Evolutionary conservation across 2,113 vertebrate species (phyloP), one percentile per base, ranked within the genome.

Genomic region (Corythornis madagascariensis): DNA sequence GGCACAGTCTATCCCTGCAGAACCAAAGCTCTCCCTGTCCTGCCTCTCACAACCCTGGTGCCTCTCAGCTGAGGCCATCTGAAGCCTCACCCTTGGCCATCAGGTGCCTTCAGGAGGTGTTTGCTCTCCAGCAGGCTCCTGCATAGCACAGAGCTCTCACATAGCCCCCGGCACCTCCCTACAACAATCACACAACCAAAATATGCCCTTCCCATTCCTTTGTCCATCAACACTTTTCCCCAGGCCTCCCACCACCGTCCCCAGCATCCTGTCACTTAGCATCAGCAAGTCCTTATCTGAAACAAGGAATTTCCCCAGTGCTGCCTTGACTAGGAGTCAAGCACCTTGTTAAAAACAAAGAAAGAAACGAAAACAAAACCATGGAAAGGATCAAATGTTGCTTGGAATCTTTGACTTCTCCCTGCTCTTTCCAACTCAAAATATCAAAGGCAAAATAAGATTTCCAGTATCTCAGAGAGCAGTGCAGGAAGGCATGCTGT

Each of bases 271-370:
- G 29, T 66, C 48, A 21, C 13, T 69, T 53, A 69, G 43, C 43
- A 31, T 56, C 5, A 38, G 5, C 11, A 7, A 6, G 22, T 19
- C 35, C 38, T 28, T 25, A 45, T 61, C 50, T 8, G 16, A 42
- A 57, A 57, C 1, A 2, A 20, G 26, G 33, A 47, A 7, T 12
- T 83, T 43, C 45, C 38, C 33, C 50, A 22, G 53, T 0, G 0
- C 24, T 25, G 19, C 61, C 52, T 43, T 33, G 43, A 42, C 21
- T 35, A 42, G 25, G 33, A 69, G 33, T 47, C 19, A 47, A 57
- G 17, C 43, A 38, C 52, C 35, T 28, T 20, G 29, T 19, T 7
- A 47, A 14, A 74, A n/a, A 21, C 20, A 35, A 60, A 35, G 13
- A 42, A 40, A 7, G 7, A 9, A 42, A 29, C 8, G 28, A 18